These are phyloP conservation scores for Axinella damicornis DNA, from an alignment of 37 sponge, comb jelly and placozoan species.

Conservation along the genomic window DNA sequence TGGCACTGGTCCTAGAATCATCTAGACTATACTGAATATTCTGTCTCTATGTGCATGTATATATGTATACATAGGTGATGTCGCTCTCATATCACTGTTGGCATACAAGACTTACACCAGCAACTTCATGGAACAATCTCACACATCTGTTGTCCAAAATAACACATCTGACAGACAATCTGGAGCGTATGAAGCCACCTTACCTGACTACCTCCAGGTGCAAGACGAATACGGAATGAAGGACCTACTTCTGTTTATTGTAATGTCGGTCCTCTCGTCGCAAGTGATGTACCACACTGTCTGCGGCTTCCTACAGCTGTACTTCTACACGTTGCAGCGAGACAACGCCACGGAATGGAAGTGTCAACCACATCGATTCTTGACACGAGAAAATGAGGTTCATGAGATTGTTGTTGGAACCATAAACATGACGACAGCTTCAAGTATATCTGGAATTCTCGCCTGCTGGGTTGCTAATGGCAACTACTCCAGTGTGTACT, in stretches of 20 bases:
- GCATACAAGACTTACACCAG: not conserved
- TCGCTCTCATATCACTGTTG: conserved; percentile 3
- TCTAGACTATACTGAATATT: too few relatives aligned
- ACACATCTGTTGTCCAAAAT: too few relatives aligned
- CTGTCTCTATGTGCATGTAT: too few relatives aligned
- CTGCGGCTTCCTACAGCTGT: conserved; percentile 43
- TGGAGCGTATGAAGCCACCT: not conserved
- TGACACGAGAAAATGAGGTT: conserved; percentile 49
- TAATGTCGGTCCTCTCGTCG: conserved; percentile 17
- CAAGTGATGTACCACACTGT: conserved; percentile 32
- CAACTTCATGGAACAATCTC: not conserved
- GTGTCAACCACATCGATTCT: conserved; percentile 59
- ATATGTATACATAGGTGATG: conserved; percentile 30
- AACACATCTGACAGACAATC: not conserved
- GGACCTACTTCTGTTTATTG: conserved; percentile 26
- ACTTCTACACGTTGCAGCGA: conserved; percentile 41
- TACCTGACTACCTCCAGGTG: conserved; percentile 45
- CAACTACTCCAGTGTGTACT: conserved; percentile 46
- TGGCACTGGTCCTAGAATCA: too few relatives aligned
- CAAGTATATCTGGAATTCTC: conserved; percentile 37
- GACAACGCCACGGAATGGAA: conserved; percentile 41
- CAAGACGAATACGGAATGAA: conserved; percentile 16
- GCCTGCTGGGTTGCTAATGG: conserved; percentile 50
- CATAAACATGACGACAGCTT: conserved; percentile 29
- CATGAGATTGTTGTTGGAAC: conserved; percentile 59